Base-by-base conservation (phyloP, 1,140 invertebrate genomes). In the Neelides sp. region DNA sequence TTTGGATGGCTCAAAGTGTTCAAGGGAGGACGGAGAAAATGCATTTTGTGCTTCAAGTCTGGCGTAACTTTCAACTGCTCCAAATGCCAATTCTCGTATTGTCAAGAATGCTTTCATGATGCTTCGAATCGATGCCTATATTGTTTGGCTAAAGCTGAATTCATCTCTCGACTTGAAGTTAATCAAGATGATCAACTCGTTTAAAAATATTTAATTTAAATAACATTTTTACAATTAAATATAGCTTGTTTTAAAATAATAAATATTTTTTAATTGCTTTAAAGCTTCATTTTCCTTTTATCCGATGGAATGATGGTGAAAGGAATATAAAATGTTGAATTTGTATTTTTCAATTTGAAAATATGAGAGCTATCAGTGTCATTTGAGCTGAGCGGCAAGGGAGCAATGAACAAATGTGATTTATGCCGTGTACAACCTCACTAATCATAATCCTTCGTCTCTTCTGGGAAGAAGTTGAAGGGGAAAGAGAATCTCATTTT, bases 1-100 rank as follows among this genome's bases (percentile, higher is more conserved):
- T 56, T 48, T 40, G 10, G 24, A 13, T 57, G 49, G 39, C 48
- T 57, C 3, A 7, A 27, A n/a, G 10, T 17, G 10, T 54, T 15
- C n/a, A 52, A 55, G 32, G 13, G 34, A 17, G 52, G 24, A n/a
- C 22, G 48, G 47, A 51, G 54, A 39, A 57, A 57, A 48, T 60
- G 58, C 49, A 39, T 60, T 8, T 35, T 60, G 13, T 60, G 58
- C 36, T 43, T 50, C 37, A 19, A 34, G 12, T 41, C 42, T 30
- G 52, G 54, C 10, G 54, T 37, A 32, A 5, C 27, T 19, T 49
- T 37, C 32, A 24, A 36, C 2, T 60, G 58, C 35, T 48, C 52
- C 12, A 19, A 19, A 3, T 60, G 58, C 36, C 20, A 50, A 4
- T 57, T 53, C 17, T 51, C 54, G 0, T 57, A 32, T 30, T 60